Conservation (phyloP, 2,888 invertebrate species). For the Dichetophora obliterata region DNA sequence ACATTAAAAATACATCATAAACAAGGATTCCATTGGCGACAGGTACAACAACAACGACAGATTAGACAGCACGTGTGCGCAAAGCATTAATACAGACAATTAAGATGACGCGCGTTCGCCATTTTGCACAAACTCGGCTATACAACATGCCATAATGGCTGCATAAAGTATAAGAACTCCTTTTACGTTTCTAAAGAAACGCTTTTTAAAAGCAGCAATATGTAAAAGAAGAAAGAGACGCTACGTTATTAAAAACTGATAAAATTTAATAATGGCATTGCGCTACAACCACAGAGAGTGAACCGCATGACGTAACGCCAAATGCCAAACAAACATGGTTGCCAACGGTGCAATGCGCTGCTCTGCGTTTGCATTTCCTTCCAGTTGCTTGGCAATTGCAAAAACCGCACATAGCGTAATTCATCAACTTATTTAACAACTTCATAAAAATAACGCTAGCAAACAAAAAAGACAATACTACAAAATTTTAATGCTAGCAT, state of each 20-base stretch:
- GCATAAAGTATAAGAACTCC: background rate
- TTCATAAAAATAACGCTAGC: constrained; percentile 33
- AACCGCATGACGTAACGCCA: background rate
- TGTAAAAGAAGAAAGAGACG: background rate
- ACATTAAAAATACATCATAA: background rate
- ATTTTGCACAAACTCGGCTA: too few species aligned
- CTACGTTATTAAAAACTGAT: background rate
- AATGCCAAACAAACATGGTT: background rate
- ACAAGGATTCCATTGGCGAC: background rate
- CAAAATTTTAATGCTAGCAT: constrained; percentile 5
- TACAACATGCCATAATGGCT: too few species aligned
- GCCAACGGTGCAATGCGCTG: background rate
- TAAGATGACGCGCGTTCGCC: background rate
- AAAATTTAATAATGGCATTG: background rate
- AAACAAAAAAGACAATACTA: background rate
- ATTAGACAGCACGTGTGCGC: constrained; percentile 1
- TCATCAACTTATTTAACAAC: constrained; percentile 41
- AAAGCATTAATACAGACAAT: constrained; percentile 23
- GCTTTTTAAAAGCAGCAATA: background rate
- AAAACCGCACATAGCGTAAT: constrained; percentile 39
- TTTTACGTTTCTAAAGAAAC: background rate
- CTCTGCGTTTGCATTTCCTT: constrained; percentile 19
- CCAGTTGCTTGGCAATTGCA: constrained; percentile 38
- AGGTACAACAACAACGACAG: background rate
- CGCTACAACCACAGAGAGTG: background rate